Evolutionary conservation across 2,797 vertebrate genomes (phyloP), one percentile per base, ranked within the genome.

Genomic region (Cryptoprocta ferox): DNA sequence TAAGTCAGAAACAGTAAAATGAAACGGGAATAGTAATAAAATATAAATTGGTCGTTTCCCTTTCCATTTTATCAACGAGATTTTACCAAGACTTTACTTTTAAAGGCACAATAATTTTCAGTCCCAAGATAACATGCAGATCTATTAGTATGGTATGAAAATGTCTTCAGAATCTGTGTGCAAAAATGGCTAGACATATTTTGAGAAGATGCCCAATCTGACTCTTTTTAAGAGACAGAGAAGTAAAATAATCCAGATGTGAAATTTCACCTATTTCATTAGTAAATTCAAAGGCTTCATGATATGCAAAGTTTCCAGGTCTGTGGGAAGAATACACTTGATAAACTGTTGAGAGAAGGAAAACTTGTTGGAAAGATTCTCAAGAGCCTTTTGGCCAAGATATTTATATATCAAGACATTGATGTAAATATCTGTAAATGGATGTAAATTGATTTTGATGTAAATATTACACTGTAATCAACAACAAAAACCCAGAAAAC

Each of bases 41-140:
- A 56, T 80, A 84, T 32, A 91, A 86, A 63, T 30, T 63, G 45
- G 4, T 75, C 11, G 50, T 91, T 82, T 91, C 16, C 15, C 56
- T 78, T 91, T 39, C 39, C 6, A 76, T 75, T 89, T 50, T 59
- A 50, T 75, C 45, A 86, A 53, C 3, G 28, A 79, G 48, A 32
- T 89, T 88, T 95, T 50, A 84, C 42, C 4, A 76, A 87, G 24
- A 82, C 14, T 81, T 94, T 63, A 91, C 32, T 76, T 73, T 42
- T 76, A 78, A 78, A 91, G 32, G 91, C 7, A 42, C 6, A 63
- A 79, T 53, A 84, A 63, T 13, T 56, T 88, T 85, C 8, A 80
- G 30, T 50, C 6, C 10, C 15, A 66, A 32, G n/a, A 81, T 70
- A 94, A 48, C 0, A 1, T 32, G 13, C 16, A 88, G 48, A 73